phyloP scores from a whole-genome alignment of 1,140 invertebrate species.

The Chrysopa pallens region DNA sequence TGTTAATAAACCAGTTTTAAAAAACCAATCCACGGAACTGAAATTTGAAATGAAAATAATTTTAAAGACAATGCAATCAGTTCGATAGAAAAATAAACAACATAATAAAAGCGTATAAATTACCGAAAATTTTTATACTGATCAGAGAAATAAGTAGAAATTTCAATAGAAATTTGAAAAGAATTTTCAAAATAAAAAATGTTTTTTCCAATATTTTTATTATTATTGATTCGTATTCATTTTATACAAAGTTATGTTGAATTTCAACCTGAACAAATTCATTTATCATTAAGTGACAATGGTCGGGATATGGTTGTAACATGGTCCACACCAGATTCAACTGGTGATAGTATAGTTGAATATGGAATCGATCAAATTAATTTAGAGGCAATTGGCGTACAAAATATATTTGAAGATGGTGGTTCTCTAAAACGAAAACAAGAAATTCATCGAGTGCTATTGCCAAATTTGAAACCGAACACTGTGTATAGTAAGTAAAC shows the following conservation, averaged over 20 bases:
- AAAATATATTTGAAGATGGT: constrained; percentile 58
- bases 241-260: constrained; percentile 7
- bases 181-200: no score
- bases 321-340: constrained; percentile 68
- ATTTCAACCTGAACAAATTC: constrained; percentile 57
- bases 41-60: no score
- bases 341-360: constrained; percentile 49
- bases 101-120: no score
- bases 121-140: no score
- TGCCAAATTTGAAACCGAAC: constrained; percentile 25
- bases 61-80: no score
- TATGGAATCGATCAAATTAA: constrained; percentile 49
- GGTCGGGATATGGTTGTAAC: constrained; percentile 64
- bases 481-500: constrained; percentile 25
- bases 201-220: no score
- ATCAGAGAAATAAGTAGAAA: no score
- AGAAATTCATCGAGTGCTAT: constrained; percentile 61
- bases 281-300: constrained; percentile 48
- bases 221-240: no score
- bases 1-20: no score
- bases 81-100: no score
- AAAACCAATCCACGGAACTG: no score
- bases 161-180: no score
- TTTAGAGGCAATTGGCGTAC: constrained; percentile 33
- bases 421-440: constrained; percentile 46